Evolutionary conservation across 2,888 invertebrate genomes (phyloP).

Genomic region (Scaptomyza tumidula): DNA sequence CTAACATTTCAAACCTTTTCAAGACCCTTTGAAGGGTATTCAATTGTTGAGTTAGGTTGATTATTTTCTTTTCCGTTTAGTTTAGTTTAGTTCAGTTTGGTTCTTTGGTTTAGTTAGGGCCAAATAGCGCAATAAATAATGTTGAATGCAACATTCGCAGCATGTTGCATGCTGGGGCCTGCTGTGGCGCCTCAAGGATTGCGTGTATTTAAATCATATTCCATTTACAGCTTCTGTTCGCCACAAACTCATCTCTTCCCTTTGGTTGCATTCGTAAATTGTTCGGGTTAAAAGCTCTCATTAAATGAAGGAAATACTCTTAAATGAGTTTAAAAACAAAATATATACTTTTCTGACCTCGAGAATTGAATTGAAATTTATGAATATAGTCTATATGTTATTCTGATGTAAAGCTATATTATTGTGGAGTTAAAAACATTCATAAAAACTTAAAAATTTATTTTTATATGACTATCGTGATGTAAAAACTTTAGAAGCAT

Average conservation of each 20-base stretch:
- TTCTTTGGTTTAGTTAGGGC: constrained; percentile 29
- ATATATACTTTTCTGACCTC: too few species aligned
- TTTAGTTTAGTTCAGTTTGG: neutral
- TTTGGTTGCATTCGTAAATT: neutral
- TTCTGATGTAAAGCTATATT: too few species aligned
- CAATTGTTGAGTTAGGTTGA: neutral
- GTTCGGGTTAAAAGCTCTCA: neutral
- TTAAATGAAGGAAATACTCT: neutral
- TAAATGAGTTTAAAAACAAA: too few species aligned
- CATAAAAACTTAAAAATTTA: too few species aligned
- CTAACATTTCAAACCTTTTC: too few species aligned
- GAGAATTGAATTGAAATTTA: too few species aligned
- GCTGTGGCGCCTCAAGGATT: constrained; percentile 65
- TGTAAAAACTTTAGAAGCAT: neutral
- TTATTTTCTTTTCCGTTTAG: too few species aligned
- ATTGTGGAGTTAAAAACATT: too few species aligned
- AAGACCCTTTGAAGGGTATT: neutral
- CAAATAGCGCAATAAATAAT: constrained; percentile 66
- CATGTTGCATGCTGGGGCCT: constrained; percentile 9
- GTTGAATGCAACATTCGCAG: constrained; percentile 32
- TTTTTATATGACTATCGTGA: too few species aligned
- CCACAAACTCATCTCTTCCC: constrained; percentile 12
- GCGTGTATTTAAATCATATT: constrained; percentile 70
- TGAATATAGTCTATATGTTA: too few species aligned
- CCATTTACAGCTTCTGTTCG: constrained; percentile 65